Conservation (phyloP, 2,888 invertebrate species). For the Ochropleura plecta region DNA sequence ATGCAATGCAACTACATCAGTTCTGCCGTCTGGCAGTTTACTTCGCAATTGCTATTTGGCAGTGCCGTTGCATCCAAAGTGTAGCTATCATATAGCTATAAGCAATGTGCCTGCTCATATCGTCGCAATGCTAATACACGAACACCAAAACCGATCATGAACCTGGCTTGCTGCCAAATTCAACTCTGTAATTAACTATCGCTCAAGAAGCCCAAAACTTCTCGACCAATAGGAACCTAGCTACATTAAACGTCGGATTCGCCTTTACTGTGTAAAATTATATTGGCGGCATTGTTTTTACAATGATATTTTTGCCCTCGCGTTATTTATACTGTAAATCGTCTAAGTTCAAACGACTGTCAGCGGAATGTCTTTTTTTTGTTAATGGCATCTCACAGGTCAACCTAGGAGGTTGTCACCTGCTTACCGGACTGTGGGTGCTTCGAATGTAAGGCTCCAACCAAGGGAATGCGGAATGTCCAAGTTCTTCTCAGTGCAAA, state of each 20-base stretch:
- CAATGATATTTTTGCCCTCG: not conserved
- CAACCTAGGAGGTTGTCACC: not conserved
- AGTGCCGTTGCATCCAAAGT: slow-evolving; percentile 25
- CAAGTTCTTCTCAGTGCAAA: not conserved
- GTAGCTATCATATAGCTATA: slow-evolving; percentile 23
- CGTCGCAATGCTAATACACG: slow-evolving; percentile 20
- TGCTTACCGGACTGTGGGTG: not conserved
- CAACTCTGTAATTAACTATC: slow-evolving; percentile 43
- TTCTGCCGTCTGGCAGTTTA: not conserved
- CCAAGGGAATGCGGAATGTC: not conserved
- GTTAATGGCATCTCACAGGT: not conserved
- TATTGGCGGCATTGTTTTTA: not conserved
- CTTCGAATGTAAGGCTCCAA: not conserved
- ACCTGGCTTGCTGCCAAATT: slow-evolving; percentile 34
- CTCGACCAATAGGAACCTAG: not conserved
- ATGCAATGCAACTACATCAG: slow-evolving; percentile 1
- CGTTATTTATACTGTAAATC: not conserved
- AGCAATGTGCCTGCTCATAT: slow-evolving; percentile 10
- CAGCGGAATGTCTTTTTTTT: not conserved
- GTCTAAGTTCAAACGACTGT: not conserved
- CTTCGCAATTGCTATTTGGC: not conserved
- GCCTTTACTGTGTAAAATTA: not conserved
- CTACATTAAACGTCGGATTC: not conserved
- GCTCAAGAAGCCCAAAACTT: slow-evolving; percentile 35
- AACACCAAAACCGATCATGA: slow-evolving; percentile 37